Conservation (phyloP, 2,888 invertebrate species). For the Machimus rusticus region DNA sequence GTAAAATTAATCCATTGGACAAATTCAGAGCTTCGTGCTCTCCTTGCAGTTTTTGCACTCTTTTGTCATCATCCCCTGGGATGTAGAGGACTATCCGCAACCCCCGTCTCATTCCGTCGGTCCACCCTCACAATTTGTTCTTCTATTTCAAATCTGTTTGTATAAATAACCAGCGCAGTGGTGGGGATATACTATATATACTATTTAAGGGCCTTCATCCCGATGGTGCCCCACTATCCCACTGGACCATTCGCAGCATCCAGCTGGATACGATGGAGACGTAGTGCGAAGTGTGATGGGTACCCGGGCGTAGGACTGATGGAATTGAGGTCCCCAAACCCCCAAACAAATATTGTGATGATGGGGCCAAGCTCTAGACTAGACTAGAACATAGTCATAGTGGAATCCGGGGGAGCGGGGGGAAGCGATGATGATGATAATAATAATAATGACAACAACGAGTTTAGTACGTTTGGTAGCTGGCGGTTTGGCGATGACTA, state of each 20-base stretch:
- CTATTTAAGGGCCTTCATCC: neutral
- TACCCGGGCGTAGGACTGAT: neutral
- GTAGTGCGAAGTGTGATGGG: neutral
- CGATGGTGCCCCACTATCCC: neutral
- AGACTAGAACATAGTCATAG: neutral
- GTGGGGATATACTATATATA: neutral
- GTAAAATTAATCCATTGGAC: slow-evolving; percentile 29
- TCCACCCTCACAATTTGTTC: neutral
- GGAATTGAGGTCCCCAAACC: slow-evolving; percentile 25
- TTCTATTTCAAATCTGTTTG: slow-evolving; percentile 9
- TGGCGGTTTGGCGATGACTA: neutral
- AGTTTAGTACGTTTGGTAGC: neutral
- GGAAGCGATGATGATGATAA: neutral
- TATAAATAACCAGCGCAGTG: neutral
- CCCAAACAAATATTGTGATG: slow-evolving; percentile 34
- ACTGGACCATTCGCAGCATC: neutral
- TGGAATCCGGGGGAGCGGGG: no score
- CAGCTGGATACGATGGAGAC: neutral
- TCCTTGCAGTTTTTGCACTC: neutral
- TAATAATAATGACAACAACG: slow-evolving; percentile 15
- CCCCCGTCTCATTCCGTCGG: neutral
- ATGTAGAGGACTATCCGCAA: neutral
- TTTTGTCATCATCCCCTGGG: neutral
- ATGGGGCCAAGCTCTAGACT: neutral
- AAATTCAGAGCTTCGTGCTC: slow-evolving; percentile 3